Base-by-base conservation (phyloP, 2,888 invertebrate species). In the Monopis laevigella region DNA sequence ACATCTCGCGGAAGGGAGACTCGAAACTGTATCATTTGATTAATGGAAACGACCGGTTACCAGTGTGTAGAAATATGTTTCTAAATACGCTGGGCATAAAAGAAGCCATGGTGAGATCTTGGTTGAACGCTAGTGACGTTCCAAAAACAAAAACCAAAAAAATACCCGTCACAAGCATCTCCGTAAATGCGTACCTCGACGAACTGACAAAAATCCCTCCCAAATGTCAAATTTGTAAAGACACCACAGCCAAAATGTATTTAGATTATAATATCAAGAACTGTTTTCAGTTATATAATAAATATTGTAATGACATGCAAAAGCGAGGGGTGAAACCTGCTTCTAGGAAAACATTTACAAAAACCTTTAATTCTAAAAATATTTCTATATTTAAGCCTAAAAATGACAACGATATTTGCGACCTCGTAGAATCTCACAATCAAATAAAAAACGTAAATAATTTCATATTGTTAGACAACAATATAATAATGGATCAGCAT, bases 281-380 rank as follows among this genome's bases (percentile, higher is more conserved):
- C 43, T 45, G 56, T 13, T 59, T 52, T 42, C 70, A 73, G 11
- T 28, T 73, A 0, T 73, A 69, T 32, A 59, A 53, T 39, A 36
- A 56, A 6, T 73, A 73, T 36, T 52, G 55, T 0, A 56, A 48
- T 40, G 62, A 63, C 10, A 64, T 65, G 58, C 57, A 51, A 17
- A 5, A 10, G 0, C 51, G 50, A 12, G 50, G 48, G 1, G 10
- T 54, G 0, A 42, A 10, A 1, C 59, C 69, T 0, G 71, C 70
- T 0, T 73, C 71, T 0, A 62, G 73, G 6, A 73, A 71, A 16
- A 73, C 73, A 0, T 73, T 73, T 11, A 50, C 61, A 0, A 68
- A 63, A 52, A 70, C 67, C 0, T 43, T 65, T 1, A 41, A 12
- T 13, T 40, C 42, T 10, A 69, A 59, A 12, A 64, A 67, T 48